Evolutionary conservation across 23 tunicate genomes (phyloP).

Genomic region (Styela plicata): DNA sequence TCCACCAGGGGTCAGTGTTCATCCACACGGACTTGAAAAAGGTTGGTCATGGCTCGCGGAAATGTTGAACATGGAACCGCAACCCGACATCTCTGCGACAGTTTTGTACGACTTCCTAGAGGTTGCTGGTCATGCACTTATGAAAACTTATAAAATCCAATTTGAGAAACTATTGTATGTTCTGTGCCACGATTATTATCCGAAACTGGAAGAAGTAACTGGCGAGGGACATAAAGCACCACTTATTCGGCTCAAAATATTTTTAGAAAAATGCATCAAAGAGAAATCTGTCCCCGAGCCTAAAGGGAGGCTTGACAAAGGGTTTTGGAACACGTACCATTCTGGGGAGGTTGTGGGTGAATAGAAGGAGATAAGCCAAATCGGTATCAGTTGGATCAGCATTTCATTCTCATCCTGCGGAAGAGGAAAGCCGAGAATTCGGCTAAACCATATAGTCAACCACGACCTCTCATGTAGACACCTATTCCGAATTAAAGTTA

Average conservation of each 20-base stretch:
- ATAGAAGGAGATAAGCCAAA: too few relatives aligned
- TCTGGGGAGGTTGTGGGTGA: conserved; percentile 78
- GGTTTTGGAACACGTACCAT: conserved; percentile 84
- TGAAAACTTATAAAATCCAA: conserved; percentile 54
- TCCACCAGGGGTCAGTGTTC: conserved; percentile 66
- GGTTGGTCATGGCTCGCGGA: conserved; percentile 87
- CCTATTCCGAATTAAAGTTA: too few relatives aligned
- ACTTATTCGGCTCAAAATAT: conserved; percentile 49
- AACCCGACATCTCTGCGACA: conserved; percentile 80
- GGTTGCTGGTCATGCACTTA: conserved; percentile 72
- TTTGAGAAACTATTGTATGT: conserved; percentile 64
- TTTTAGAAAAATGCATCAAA: conserved; percentile 75
- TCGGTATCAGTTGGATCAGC: too few relatives aligned
- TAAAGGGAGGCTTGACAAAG: conserved; percentile 52
- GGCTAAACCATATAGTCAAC: too few relatives aligned
- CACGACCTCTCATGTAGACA: too few relatives aligned
- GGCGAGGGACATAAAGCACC: conserved; percentile 52
- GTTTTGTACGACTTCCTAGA: conserved; percentile 75
- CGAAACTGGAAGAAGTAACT: conserved; percentile 65
- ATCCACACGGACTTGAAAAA: conserved; percentile 63
- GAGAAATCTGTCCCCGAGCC: conserved; percentile 47
- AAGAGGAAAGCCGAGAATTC: too few relatives aligned
- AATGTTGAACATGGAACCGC: conserved; percentile 81
- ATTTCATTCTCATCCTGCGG: too few relatives aligned
- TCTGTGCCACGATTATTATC: conserved; percentile 73